Base-by-base conservation (phyloP, 1,140 invertebrate species). In the Hyphantria cunea region DNA sequence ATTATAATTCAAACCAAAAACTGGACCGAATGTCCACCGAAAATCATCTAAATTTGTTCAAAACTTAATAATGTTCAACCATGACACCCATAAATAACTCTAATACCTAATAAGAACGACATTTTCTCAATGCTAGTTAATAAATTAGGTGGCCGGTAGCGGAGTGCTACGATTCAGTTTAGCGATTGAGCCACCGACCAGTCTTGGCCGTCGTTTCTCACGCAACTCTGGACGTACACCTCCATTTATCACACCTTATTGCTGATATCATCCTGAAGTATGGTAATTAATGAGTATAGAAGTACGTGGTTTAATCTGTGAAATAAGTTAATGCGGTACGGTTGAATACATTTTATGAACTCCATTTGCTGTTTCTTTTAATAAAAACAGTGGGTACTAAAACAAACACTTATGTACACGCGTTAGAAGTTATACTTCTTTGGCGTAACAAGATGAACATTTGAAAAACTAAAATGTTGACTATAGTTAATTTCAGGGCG, bases 71-170 rank as follows among this genome's bases (percentile, higher is more conserved):
- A 44, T 9, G 0, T 54, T 13, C 9, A 15, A 14, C 11, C 42
- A 47, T 45, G 33, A 56, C 10, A 11, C 13, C 32, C 13, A 37
- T 44, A 37, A 44, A 32, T 32, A 32, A n/a, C n/a, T 49, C 31
- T 47, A 56, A 56, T 47, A 34, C 17, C 3, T 8, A 56, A 54
- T 45, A 32, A 10, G n/a, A 47, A 3, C 44, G 54, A 56, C 54
- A 56, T 47, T 56, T 42, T 6, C 12, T n/a, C 12, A 12, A 31
- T 45, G 42, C 44, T 42, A 13, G 13, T 7, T 17, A 13, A 56
- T 47, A 56, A 47, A 56, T 56, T 56, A 56, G 13, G 10, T 31
- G 42, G 3, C 39, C 52, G 52, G 52, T 54, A 54, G 37, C 52
- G 10, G 11, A 44, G 37, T 39, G 41, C 12, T 3, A 13, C 13